Evolutionary conservation across 2,888 invertebrate genomes (phyloP).

Genomic region (Kryphioiulus occultus): DNA sequence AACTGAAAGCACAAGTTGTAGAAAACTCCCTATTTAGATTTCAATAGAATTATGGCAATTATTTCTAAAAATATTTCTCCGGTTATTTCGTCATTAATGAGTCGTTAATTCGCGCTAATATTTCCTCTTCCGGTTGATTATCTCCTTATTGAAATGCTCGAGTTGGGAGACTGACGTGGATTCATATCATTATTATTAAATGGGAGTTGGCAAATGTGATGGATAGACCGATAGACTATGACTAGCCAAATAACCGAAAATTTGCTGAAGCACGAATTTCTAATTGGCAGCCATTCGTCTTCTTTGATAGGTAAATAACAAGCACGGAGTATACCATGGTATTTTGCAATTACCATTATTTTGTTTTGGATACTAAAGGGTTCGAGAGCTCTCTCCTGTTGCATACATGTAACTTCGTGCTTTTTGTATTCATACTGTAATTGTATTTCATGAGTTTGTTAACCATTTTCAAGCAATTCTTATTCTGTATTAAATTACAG

Average conservation of each 20-base stretch:
- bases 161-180: not conserved
- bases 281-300: not conserved
- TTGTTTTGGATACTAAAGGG: not conserved
- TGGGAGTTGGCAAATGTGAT: not conserved
- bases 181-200: constrained; percentile 16
- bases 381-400: not conserved
- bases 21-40: too few relatives aligned
- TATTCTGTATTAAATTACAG: too few relatives aligned
- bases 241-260: not conserved
- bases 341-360: not conserved
- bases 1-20: too few relatives aligned
- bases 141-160: not conserved
- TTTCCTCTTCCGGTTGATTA: not conserved
- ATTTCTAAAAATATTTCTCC: too few relatives aligned
- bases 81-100: too few relatives aligned
- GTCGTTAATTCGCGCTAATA: not conserved
- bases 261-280: not conserved
- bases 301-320: not conserved
- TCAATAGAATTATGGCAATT: too few relatives aligned
- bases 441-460: too few relatives aligned
- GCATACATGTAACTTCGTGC: too few relatives aligned
- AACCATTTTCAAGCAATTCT: too few relatives aligned
- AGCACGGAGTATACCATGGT: not conserved
- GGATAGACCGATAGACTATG: not conserved
- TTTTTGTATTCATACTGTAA: not conserved